Base-by-base conservation (phyloP, 2,888 invertebrate species). In the Kuschelorhynchus macadamiae region DNA sequence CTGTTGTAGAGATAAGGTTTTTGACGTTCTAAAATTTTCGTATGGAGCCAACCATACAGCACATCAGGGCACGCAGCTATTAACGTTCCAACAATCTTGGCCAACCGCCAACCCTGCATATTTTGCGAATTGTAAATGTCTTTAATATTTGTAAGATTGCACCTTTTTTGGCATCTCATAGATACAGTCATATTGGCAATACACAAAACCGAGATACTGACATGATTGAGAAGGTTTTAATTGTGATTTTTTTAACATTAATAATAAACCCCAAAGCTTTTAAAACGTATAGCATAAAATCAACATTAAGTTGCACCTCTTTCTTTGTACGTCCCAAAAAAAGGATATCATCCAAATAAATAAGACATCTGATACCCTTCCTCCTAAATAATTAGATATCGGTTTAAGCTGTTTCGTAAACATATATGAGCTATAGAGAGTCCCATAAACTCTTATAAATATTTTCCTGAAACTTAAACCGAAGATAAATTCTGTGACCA, bases 1-100 rank as follows among this genome's bases (percentile, higher is more conserved):
- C 41, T 47, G 25, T 52, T 60, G 33, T 14, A 71, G 52, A 5
- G 64, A 53, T 9, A 70, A 20, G 36, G 65, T 62, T 71, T 72
- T 36, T 66, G 69, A 1, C 62, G 21, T 49, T 68, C 68, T 55
- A 70, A 49, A 16, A 30, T 32, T 61, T 71, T 71, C 7, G 59
- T 56, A 33, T 70, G 46, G 12, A 67, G 12, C 69, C 72, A 47
- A 0, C 75, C 72, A 63, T 75, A 77, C 47, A 72, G 67, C 11
- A 61, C 36, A 9, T 36, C 61, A 3, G 61, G 52, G 16, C 50
- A 61, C 3, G 18, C 61, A 9, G 52, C 16, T 9, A 61, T 41
- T 41, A 55, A 25, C 2, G 14, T 12, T 9, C 53, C 52, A 17
- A 55, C 36, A 39, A 39, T 36, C 17, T 21, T 52, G 4, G 59